Percentiles rank a stretch among this genome's conserved stretches.
phyloP scores from a whole-genome alignment of 2,797 vertebrate genomes.

The Sternarchorhynchus goeldii region DNA sequence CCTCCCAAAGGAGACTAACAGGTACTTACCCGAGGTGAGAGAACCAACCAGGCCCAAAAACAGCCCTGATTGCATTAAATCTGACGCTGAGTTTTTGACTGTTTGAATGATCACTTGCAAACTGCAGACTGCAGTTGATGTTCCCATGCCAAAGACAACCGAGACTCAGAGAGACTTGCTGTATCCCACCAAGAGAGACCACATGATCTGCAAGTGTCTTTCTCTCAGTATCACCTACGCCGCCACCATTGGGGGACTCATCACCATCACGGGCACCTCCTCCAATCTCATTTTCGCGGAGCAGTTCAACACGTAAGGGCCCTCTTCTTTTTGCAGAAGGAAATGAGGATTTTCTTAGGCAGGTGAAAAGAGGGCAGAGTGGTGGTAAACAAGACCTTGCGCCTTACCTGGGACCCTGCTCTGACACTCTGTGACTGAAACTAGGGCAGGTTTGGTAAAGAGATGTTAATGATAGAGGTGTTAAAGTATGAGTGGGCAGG shows the following conservation, averaged over 20 bases:
- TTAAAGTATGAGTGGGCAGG: not conserved
- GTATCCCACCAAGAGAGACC: conserved; percentile 89
- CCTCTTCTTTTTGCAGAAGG: not conserved
- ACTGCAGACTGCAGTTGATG: conserved; percentile 51
- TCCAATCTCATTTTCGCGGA: conserved; percentile 98
- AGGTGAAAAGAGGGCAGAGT: not conserved
- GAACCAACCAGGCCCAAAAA: not conserved
- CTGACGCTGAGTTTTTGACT: too few species aligned
- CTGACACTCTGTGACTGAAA: too few species aligned
- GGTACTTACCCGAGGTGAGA: conserved; percentile 74
- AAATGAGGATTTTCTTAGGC: conserved; percentile 32
- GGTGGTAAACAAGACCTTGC: conserved; percentile 37
- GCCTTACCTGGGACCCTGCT: conserved; percentile 25
- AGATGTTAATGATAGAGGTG: not conserved
- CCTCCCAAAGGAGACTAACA: conserved; percentile 65
- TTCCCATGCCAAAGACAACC: conserved; percentile 65
- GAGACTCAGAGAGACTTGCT: conserved; percentile 69
- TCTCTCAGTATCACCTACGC: conserved; percentile 95
- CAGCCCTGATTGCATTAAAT: not conserved
- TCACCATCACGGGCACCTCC: conserved; percentile 96
- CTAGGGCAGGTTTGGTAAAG: not conserved
- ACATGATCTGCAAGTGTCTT: conserved; percentile 97
- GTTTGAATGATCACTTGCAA: not conserved
- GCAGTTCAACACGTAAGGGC: conserved; percentile 92
- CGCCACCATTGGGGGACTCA: conserved; percentile 93